These are phyloP conservation scores for Geophilus truncorum DNA, from an alignment of 2,888 invertebrate species.

Conservation along the genomic window DNA sequence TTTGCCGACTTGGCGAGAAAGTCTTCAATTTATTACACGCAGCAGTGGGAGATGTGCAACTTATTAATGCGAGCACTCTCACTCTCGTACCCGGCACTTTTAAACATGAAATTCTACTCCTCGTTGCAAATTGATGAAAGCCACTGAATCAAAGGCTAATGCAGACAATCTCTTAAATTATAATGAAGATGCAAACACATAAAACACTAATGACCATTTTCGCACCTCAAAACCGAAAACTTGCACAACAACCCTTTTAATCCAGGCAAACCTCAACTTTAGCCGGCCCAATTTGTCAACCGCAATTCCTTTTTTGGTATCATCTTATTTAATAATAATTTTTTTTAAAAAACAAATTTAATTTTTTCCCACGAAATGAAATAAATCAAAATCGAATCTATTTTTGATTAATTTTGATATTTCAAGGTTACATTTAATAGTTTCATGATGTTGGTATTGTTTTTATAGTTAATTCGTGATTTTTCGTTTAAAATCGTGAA, in stretches of 20 bases:
- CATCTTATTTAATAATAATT: no score
- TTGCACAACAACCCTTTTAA: neutral
- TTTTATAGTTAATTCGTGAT: no score
- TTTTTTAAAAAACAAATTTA: no score
- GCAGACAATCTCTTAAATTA: conserved; percentile 23
- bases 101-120: conserved; percentile 27
- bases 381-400: no score
- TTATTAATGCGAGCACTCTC: conserved; percentile 27
- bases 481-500: no score
- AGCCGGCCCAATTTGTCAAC: neutral
- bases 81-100: neutral
- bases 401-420: no score
- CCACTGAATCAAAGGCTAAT: conserved; percentile 27
- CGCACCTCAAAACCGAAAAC: no score
- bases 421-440: no score
- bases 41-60: conserved; percentile 18
- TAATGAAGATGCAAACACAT: conserved; percentile 19
- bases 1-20: neutral
- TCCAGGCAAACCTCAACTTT: neutral
- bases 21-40: neutral
- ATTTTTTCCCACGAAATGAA: no score
- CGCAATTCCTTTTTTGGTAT: no score
- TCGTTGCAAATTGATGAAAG: conserved; percentile 27
- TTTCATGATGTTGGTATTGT: no score
- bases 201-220: conserved; percentile 22